Evolutionary conservation across 1,140 invertebrate genomes (phyloP), one percentile per base, ranked within the genome.

Genomic region (Polypedilum pembai): DNA sequence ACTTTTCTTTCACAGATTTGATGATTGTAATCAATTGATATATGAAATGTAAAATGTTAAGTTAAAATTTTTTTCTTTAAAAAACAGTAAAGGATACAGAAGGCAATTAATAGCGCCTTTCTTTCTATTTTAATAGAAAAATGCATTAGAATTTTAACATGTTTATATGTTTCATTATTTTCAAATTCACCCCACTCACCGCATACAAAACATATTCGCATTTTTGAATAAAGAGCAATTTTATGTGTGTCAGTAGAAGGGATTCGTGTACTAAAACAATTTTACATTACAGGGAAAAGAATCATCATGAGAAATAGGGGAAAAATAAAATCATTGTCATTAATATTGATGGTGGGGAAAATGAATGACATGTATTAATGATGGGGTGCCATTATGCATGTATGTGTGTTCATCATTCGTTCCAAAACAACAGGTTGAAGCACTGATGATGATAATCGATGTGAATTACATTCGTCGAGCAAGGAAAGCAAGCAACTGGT

Each of bases 341-440:
- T 8, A 56, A 33, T 33, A 33, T 1, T 56, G 8, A 15, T 15
- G 45, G 15, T 15, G 45, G 45, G 10, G 45, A 56, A 56, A 56
- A 56, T 15, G 24, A 56, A 56, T 1, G 12, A 56, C 15, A 4
- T n/a, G 10, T 10, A 45, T 56, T 20, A 69, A 69, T 69, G 65
- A 69, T 69, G 65, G 65, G 65, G 65, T 69, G 65, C 45, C 12
- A 4, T 15, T 56, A 3, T n/a, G 17, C 17, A 18, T 18, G 65
- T 69, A 21, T 69, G 8, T 69, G 65, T 69, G 65, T 56, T 56
- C 65, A 69, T 69, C 17, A 69, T 18, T 69, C 17, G 65, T 17
- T 56, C 65, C 3, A 69, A 69, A 69, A 69, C 65, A 69, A 56
- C 45, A 56, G 45, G 45, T 56, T 56, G 45, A 56, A 56, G 45